Evolutionary conservation across 2,797 vertebrate genomes (phyloP).

Genomic region (Sarcoramphus papa): DNA sequence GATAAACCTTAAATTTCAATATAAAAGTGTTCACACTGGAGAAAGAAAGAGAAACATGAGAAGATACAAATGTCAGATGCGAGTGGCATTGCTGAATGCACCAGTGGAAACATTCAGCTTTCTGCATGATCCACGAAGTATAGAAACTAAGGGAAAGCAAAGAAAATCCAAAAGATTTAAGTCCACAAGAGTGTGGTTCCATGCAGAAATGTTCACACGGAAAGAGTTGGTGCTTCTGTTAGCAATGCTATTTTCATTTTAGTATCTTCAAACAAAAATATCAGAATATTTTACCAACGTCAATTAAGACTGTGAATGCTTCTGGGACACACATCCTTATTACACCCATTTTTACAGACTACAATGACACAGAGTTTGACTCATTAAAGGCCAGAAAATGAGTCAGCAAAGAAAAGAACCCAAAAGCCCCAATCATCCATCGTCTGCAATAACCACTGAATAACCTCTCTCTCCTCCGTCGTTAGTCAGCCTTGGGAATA

Average conservation of each 20-base stretch:
- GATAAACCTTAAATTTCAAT: background rate
- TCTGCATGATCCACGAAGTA: background rate
- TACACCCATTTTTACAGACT: background rate
- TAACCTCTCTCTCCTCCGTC: background rate
- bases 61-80: background rate
- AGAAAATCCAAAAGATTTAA: background rate
- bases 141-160: background rate
- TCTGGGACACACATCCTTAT: slow-evolving; percentile 10
- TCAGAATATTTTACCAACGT: background rate
- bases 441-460: slow-evolving; percentile 25
- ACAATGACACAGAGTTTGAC: slow-evolving; percentile 52
- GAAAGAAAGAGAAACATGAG: background rate
- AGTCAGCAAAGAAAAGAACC: slow-evolving; percentile 51
- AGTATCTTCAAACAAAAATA: background rate
- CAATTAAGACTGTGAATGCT: slow-evolving; percentile 26
- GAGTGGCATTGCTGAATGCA: background rate
- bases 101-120: background rate
- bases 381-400: slow-evolving; percentile 59
- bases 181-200: background rate
- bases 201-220: background rate
- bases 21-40: background rate
- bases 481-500: slow-evolving; percentile 34
- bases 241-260: background rate
- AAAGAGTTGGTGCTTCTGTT: background rate
- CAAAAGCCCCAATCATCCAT: slow-evolving; percentile 15